Base-by-base conservation (phyloP, 92 coral and sea anemone species). In the Nematostella vectensis region DNA sequence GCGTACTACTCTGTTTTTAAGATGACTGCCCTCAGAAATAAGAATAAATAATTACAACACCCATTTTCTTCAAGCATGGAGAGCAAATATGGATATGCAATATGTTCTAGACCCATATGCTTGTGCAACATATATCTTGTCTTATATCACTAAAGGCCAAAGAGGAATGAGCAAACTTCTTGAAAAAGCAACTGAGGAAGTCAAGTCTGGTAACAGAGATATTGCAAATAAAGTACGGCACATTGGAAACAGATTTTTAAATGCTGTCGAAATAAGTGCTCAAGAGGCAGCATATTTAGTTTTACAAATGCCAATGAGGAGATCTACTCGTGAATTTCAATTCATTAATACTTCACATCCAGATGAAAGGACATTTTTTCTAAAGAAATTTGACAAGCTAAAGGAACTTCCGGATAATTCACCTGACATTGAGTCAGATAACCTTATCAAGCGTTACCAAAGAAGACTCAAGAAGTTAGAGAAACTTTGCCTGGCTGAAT, bases 251-350 rank as follows among this genome's bases (percentile, higher is more conserved):
- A 75, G n/a, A 63, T 81, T 75, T 36, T 67, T 72, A 16, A 78
- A 78, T 78, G 74, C 80, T 25, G 85, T 78, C 29, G 84, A 77
- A 54, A 72, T 75, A 2, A 69, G 78, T 75, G 79, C 88, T 29
- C 83, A 81, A 38, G 88, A 82, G 40, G 80, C 83, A 8, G 80
- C 45, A 19, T 66, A 76, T 58, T 49, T 82, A 2, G 83, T 82
- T 3, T 65, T 81, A 50, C 84, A 82, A 77, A 76, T 82, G 69
- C 77, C 80, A 21, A 24, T 82, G 62, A 65, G 74, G 19, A 29
- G 69, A 50, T 60, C 83, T 1, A 40, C 88, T 11, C 81, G 82
- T 15, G 77, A 68, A 2, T 61, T 57, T 57, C 82, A 74, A 44
- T 77, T 82, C 54, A 71, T 82, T 28, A 82, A 67, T 31, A 82